These are phyloP conservation scores for Strix uralensis DNA, from an alignment of 2,113 vertebrate genomes.

Conservation along the genomic window DNA sequence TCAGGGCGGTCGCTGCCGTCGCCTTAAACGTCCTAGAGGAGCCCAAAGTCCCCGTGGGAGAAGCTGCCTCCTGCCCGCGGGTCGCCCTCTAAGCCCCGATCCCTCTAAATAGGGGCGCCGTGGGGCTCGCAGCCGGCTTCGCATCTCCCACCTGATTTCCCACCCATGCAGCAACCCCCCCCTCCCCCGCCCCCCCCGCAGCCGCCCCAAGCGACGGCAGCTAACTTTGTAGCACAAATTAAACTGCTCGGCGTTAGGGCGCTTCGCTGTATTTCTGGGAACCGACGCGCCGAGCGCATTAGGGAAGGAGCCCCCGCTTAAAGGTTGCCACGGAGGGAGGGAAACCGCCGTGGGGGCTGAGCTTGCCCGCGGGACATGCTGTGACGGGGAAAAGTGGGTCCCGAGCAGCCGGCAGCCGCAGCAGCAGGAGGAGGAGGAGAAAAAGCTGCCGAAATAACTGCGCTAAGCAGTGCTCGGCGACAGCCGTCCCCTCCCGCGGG, in stretches of 20 bases:
- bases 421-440: not conserved
- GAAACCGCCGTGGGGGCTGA: slow-evolving; percentile 23
- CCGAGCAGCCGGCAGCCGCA: not conserved
- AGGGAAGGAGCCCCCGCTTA: not conserved
- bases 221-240: slow-evolving; percentile 25
- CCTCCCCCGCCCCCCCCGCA: not conserved
- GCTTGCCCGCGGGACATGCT: not conserved
- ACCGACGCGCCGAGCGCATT: not conserved
- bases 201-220: not conserved
- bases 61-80: not conserved
- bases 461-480: not conserved
- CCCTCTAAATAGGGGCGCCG: not conserved
- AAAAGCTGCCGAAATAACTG: slow-evolving; percentile 25
- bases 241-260: not conserved
- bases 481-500: not conserved
- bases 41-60: not conserved
- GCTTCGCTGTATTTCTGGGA: not conserved
- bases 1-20: not conserved
- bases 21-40: not conserved
- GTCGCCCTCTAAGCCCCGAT: not conserved
- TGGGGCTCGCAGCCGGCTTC: not conserved
- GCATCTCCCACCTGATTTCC: not conserved
- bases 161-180: too few relatives aligned
- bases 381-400: slow-evolving; percentile 10
- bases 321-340: slow-evolving; percentile 3